Evolutionary conservation across 1,140 invertebrate species (phyloP), one percentile per base, ranked within the genome.

Genomic region (Lepidotrigona ventralis): DNA sequence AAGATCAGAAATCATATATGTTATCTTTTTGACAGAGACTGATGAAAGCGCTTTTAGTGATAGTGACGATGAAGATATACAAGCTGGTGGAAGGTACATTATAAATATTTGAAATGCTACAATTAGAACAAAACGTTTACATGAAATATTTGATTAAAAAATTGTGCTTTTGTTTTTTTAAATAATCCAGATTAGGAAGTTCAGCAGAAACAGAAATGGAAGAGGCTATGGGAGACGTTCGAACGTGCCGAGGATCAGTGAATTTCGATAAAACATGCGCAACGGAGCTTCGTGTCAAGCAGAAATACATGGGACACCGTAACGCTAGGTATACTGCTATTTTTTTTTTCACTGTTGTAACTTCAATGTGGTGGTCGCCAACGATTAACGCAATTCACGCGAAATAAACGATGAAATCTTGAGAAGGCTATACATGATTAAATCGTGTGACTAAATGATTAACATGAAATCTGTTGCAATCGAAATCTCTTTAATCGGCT

Each of bases 251-350:
- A 80, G 89, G 86, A 46, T 85, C 88, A 2, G 89, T 91, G 70
- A 87, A 71, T 26, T 93, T 90, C 53, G 90, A 92, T 39, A 91
- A 92, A 21, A 84, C 79, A 6, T 89, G 80, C 53, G 84, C 88
- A 53, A 93, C 91, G 78, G 94, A 94, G 79, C 90, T 95, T 83
- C 94, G 93, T 69, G 94, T 97, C n/a, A 96, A 95, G 84, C 96
- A 95, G 92, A 97, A 96, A 88, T 98, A 96, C 91, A 96, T 94
- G 75, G 98, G 98, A 23, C 98, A 98, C 93, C 95, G 98, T 77
- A 98, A 98, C 94, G 96, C 97, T 12, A 96, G 97, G 96, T 96
- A 94, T 90, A 83, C 88, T 54, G 17, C 3, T 23, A 12, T 33
- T 51, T 51, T 12, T 14, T 51, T 51, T 12, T 9, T n/a, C 21